phyloP scores from a whole-genome alignment of 2,797 vertebrate species.

The Spatula clypeata region DNA sequence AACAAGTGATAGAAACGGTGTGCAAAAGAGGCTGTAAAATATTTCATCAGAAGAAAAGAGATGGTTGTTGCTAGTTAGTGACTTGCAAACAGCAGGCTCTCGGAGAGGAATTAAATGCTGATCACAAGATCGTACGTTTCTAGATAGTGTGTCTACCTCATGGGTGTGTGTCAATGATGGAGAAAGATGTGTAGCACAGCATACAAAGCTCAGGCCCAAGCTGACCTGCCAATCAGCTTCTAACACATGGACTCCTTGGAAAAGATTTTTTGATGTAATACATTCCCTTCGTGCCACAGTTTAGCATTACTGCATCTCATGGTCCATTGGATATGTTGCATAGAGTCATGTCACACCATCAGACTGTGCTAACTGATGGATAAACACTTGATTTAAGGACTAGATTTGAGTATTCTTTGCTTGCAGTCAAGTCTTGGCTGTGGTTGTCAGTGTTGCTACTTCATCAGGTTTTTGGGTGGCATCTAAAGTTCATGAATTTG shows the following conservation, averaged over 20 bases:
- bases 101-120: background rate
- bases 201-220: background rate
- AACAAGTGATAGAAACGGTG: background rate
- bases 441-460: background rate
- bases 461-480: background rate
- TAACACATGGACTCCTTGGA: background rate
- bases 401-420: background rate
- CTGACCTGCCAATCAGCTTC: background rate
- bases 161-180: fast-evolving
- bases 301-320: background rate
- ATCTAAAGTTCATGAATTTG: background rate
- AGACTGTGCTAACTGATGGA: background rate
- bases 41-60: background rate
- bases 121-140: background rate
- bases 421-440: background rate
- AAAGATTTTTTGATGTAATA: background rate
- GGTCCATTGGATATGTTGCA: background rate
- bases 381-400: background rate
- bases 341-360: background rate
- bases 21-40: background rate
- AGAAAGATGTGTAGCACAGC: background rate
- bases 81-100: background rate
- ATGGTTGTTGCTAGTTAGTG: background rate
- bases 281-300: background rate
- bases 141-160: background rate